Evolutionary conservation across 64 coral and sea anemone species (phyloP).

Genomic region (Stichodactyla mertensii): DNA sequence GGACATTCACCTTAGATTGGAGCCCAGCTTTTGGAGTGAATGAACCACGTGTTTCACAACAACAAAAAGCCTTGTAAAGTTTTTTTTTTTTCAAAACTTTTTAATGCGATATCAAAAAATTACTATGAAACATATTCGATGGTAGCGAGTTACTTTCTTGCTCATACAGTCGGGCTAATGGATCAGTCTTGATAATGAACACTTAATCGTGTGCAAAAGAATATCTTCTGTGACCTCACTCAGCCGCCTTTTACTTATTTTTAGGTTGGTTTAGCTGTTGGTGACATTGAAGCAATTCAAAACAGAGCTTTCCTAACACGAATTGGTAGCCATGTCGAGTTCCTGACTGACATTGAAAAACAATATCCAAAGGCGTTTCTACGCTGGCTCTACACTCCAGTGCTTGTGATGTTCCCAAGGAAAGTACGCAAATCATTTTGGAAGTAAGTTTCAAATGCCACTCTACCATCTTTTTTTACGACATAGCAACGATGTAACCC

Average conservation of each 20-base stretch:
- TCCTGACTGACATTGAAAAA: conserved; percentile 40
- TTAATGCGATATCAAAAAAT: too few species aligned
- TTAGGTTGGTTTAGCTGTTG: conserved; percentile 46
- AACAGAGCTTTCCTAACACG: conserved; percentile 27
- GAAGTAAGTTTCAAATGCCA: background rate
- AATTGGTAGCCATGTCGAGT: conserved; percentile 39
- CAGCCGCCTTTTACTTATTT: background rate
- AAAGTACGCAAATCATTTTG: background rate
- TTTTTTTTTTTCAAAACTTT: too few species aligned
- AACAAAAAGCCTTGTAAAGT: too few species aligned
- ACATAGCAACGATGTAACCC: too few species aligned
- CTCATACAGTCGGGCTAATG: too few species aligned
- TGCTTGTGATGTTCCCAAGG: background rate
- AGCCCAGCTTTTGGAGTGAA: too few species aligned
- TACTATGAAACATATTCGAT: too few species aligned
- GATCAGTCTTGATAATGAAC: background rate
- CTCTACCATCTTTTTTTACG: too few species aligned
- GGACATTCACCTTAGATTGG: too few species aligned
- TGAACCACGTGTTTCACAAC: too few species aligned
- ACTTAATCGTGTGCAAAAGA: too few species aligned
- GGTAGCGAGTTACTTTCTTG: too few species aligned
- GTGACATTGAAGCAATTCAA: conserved; percentile 44
- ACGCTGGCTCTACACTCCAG: background rate
- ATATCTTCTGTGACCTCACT: background rate
- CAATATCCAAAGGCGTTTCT: background rate